These are phyloP conservation scores for Xanthia icteritia DNA, from an alignment of 2,888 invertebrate species.

Conservation along the genomic window DNA sequence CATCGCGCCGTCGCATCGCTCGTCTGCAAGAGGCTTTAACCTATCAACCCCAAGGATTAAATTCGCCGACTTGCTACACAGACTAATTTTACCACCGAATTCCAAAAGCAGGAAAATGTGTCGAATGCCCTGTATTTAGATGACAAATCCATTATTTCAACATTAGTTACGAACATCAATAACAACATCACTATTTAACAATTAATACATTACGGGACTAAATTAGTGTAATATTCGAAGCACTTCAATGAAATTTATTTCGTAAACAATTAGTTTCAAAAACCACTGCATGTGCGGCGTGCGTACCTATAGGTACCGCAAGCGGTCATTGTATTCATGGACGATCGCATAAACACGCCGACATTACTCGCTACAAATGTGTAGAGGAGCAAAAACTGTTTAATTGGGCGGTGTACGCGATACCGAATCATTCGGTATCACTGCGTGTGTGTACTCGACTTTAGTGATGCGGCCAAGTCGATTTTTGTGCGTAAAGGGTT, in stretches of 20 bases:
- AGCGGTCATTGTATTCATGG: constrained; percentile 62
- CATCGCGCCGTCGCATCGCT: too few species aligned
- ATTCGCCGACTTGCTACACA: not conserved
- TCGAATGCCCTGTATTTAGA: not conserved
- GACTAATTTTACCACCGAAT: not conserved
- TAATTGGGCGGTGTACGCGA: constrained; percentile 83
- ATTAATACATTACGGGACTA: constrained; percentile 24
- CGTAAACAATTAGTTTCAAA: constrained; percentile 66
- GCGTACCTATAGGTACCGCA: constrained; percentile 12
- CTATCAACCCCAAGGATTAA: not conserved
- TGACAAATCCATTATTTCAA: constrained; percentile 1
- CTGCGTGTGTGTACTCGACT: constrained; percentile 75
- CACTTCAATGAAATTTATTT: constrained; percentile 49
- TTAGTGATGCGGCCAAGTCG: constrained; percentile 76
- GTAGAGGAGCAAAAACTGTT: constrained; percentile 87
- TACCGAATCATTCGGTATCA: constrained; percentile 86
- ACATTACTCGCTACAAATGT: constrained; percentile 84
- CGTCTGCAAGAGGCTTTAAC: too few species aligned
- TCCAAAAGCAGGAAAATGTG: not conserved
- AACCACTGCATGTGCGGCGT: constrained; percentile 47
- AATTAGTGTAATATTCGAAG: constrained; percentile 31
- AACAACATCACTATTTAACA: constrained; percentile 19
- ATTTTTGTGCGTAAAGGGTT: constrained; percentile 47
- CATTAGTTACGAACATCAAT: not conserved
- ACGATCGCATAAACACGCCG: constrained; percentile 69